phyloP scores from a whole-genome alignment of 2,888 invertebrate genomes.

The Syrista parreyssii region DNA sequence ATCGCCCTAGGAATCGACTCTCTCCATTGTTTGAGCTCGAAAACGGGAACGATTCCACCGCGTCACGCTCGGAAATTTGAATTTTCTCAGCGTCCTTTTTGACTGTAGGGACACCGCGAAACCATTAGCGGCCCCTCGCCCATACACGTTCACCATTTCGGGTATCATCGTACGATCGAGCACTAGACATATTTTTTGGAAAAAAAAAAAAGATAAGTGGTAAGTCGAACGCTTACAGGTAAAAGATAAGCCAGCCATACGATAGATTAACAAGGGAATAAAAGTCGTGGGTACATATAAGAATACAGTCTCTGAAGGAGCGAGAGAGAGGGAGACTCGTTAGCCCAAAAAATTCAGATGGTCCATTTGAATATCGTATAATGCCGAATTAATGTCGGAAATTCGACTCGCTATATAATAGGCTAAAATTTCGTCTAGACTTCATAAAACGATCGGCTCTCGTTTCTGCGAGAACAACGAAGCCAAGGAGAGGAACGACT shows the following conservation, averaged over 20 bases:
- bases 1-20: constrained; percentile 23
- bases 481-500: neutral
- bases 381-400: constrained; percentile 65
- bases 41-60: constrained; percentile 25
- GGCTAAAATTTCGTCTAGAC: constrained; percentile 26
- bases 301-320: neutral
- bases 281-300: neutral
- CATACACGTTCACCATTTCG: neutral
- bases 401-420: constrained; percentile 51
- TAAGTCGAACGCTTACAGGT: constrained; percentile 1
- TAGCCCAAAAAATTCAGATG: constrained; percentile 58
- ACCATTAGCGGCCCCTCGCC: constrained; percentile 1
- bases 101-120: neutral
- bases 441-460: constrained; percentile 20
- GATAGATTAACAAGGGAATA: neutral
- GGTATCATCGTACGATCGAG: neutral
- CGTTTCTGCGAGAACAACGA: neutral
- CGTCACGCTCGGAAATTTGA: constrained; percentile 25
- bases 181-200: neutral
- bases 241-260: neutral
- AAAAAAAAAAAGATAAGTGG: constrained; percentile 13
- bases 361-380: constrained; percentile 65
- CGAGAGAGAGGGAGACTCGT: constrained; percentile 45
- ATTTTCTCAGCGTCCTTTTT: constrained; percentile 14
- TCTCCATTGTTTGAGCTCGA: constrained; percentile 25